Conservation (phyloP, 2,113 vertebrate species). For the Excalfactoria chinensis region DNA sequence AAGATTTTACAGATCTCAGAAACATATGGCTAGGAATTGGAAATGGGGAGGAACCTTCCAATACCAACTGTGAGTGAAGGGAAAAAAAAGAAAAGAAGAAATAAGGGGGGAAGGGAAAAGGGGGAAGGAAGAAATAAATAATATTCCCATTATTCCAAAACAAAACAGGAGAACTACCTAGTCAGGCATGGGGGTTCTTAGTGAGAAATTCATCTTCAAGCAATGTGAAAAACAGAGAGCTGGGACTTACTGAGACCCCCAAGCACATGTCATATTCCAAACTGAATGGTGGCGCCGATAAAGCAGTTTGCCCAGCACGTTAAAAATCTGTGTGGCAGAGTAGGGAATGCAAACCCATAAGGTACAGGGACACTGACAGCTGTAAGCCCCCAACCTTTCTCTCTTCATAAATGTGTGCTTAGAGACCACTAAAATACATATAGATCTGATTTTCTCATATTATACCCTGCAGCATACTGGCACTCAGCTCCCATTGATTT, state of each 20-base stretch:
- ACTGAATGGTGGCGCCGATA: not conserved
- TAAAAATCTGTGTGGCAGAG: not conserved
- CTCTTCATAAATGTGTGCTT: not conserved
- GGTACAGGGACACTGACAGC: not conserved
- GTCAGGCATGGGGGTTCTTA: not conserved
- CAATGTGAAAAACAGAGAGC: not conserved
- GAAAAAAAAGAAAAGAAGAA: not conserved
- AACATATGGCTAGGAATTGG: not conserved
- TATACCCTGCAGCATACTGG: conserved; percentile 28
- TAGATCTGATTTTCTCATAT: conserved; percentile 41
- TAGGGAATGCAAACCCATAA: not conserved
- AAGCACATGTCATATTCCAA: not conserved
- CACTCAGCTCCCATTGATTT: conserved; percentile 65
- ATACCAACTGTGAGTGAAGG: not conserved
- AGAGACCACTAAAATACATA: conserved; percentile 37
- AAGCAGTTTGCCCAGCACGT: not conserved
- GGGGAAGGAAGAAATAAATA: not conserved
- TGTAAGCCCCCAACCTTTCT: not conserved
- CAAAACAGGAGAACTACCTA: not conserved
- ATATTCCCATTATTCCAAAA: not conserved
- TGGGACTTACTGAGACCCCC: not conserved
- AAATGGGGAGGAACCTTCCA: not conserved
- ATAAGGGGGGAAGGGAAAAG: not conserved
- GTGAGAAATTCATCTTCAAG: not conserved
- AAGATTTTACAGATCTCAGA: not conserved